Base-by-base conservation (phyloP, 2,888 invertebrate species). In the Ctenicera cuprea region DNA sequence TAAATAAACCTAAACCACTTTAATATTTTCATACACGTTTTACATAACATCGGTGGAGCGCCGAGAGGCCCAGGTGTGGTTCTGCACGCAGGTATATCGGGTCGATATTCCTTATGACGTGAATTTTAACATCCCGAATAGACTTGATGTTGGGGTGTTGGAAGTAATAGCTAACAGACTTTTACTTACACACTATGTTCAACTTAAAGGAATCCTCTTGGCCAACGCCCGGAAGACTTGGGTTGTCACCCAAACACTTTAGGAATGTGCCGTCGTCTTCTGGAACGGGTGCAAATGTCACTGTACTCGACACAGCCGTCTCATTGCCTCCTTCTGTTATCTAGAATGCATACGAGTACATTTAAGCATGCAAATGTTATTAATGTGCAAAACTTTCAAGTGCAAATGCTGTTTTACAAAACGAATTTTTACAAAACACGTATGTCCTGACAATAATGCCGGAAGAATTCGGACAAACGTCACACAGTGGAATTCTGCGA, bases 161-260 rank as follows among this genome's bases (percentile, higher is more conserved):
- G 48, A 48, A 48, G 48, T 18, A 48, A 48, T 48, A 48, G 8
- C 1, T 45, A 26, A n/a, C 30, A n/a, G 33, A 30, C 3, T 16
- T 52, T 18, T 80, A 94, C 96, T 96, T 89, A 97, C 96, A 97
- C 83, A 96, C 94, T 80, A 97, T 94, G 87, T 96, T 95, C 79
- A 97, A 88, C 83, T 92, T 91, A 86, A 95, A 93, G 33, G 92
- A 91, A 87, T 96, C 96, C 83, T 96, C 96, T 71, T 95, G 90
- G 79, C 91, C 92, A 70, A 93, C 92, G 61, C 92, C 93, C 11
- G 92, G 91, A 75, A 97, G 89, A 76, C 92, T 91, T 67, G 93
- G 94, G 89, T 97, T 97, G 84, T 95, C 94, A 4, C 95, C 95
- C 81, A 94, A 93, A 86, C 96, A 97, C 85, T 94, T 95, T 77